Evolutionary conservation across 2,113 vertebrate genomes (phyloP).

Genomic region (Etheostoma spectabile): DNA sequence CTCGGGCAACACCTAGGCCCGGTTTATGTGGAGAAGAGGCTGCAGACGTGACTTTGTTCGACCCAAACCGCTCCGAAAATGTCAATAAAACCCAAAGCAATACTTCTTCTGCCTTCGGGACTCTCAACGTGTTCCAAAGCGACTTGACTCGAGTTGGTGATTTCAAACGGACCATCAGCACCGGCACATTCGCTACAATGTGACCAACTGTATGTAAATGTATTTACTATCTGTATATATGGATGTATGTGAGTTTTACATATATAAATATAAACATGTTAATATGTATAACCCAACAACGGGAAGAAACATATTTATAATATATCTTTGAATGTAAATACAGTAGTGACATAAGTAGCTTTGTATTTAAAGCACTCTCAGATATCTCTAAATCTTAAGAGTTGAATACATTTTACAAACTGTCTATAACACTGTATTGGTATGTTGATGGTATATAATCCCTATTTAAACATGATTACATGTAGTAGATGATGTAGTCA

Average conservation of each 20-base stretch:
- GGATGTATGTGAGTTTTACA: conserved; percentile 49
- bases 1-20: conserved; percentile 6
- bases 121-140: conserved; percentile 12
- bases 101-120: conserved; percentile 53
- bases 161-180: conserved; percentile 19
- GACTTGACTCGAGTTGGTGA: neutral
- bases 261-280: conserved; percentile 53
- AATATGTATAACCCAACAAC: conserved; percentile 39
- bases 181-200: conserved; percentile 14
- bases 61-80: conserved; percentile 23
- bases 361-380: conserved; percentile 21
- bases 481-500: neutral
- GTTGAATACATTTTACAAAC: conserved; percentile 49
- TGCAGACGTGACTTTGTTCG: neutral
- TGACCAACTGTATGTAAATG: conserved; percentile 34
- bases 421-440: conserved; percentile 41
- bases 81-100: conserved; percentile 65
- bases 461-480: conserved; percentile 41
- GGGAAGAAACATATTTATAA: conserved; percentile 44
- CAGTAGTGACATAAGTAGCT: conserved; percentile 23
- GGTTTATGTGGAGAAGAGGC: neutral
- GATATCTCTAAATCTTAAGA: conserved; percentile 39
- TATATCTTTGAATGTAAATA: conserved; percentile 66
- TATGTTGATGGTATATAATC: conserved; percentile 51
- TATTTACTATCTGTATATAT: conserved; percentile 55